A percentile compares a stretch with the other conserved stretches of the same genome.
phyloP scores from a whole-genome alignment of 2,888 invertebrate species.

The Galeopsomyia nigrocyanea region DNA sequence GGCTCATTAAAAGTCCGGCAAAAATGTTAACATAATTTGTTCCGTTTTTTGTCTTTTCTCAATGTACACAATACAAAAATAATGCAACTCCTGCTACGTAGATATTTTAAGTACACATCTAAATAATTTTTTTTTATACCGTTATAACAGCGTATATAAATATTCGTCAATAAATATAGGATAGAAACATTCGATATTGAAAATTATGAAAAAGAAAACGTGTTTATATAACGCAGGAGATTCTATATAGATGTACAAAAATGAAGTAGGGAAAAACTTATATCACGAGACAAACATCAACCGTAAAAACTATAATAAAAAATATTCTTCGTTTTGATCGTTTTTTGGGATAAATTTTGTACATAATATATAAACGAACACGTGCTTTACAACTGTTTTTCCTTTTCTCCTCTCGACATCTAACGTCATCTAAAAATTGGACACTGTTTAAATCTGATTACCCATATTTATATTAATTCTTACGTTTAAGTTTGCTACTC shows the following conservation, averaged over 20 bases:
- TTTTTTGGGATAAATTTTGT: constrained; percentile 39
- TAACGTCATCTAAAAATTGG: constrained; percentile 41
- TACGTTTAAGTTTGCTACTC: constrained; percentile 45
- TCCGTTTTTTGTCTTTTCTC: too few relatives aligned
- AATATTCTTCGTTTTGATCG: constrained; percentile 17
- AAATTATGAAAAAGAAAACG: constrained; percentile 33
- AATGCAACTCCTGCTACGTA: constrained; percentile 29
- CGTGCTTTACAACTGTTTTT: constrained; percentile 47
- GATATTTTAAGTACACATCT: constrained; percentile 36
- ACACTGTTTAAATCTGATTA: constrained; percentile 45
- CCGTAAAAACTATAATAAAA: constrained; percentile 39
- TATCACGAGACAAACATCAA: constrained; percentile 21
- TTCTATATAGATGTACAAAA: constrained; percentile 36
- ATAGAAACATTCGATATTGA: constrained; percentile 17
- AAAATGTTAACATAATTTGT: constrained; percentile 40
- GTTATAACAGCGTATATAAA: constrained; percentile 38
- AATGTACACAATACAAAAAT: constrained; percentile 31
- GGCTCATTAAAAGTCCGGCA: constrained; percentile 46
- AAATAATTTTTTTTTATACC: constrained; percentile 31
- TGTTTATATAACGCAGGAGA: constrained; percentile 41
- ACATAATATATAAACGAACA: constrained; percentile 44
- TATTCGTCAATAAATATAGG: constrained; percentile 42
- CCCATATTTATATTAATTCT: constrained; percentile 26
- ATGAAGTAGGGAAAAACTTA: too few relatives aligned
- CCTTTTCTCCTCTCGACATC: constrained; percentile 39